Evolutionary conservation across 2,797 vertebrate genomes (phyloP).

Genomic region (Sebastes iracundus): DNA sequence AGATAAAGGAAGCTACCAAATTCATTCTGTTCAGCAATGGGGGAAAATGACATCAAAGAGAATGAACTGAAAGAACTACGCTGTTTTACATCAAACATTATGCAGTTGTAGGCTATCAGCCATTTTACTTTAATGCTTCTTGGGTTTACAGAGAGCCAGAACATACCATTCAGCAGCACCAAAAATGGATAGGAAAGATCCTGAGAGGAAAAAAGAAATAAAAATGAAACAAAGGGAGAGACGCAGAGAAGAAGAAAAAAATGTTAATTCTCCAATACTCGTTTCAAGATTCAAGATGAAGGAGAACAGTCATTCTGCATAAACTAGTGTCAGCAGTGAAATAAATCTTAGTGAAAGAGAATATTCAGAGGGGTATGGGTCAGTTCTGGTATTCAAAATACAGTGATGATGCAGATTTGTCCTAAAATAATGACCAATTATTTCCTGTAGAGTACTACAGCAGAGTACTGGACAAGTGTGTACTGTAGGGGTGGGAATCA

Average conservation of each 20-base stretch:
- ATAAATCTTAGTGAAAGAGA: background rate
- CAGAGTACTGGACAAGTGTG: background rate
- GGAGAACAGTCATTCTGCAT: background rate
- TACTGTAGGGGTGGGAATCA: too few relatives aligned
- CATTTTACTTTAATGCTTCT: slow-evolving; percentile 10
- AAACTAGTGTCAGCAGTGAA: background rate
- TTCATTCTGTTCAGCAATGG: background rate
- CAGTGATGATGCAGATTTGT: background rate
- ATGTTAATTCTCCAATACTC: background rate
- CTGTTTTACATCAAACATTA: background rate
- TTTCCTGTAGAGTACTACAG: background rate
- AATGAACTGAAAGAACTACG: background rate
- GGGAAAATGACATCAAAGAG: slow-evolving; percentile 2
- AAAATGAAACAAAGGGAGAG: background rate
- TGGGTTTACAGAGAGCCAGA: background rate
- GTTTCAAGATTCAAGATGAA: background rate
- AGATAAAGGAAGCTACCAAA: background rate
- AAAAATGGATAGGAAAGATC: background rate
- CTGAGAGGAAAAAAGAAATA: background rate
- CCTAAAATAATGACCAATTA: background rate
- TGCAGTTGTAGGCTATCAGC: too few relatives aligned
- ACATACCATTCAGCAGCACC: background rate
- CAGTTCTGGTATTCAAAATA: background rate
- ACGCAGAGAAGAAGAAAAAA: background rate
- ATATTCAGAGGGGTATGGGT: background rate